Conservation (phyloP, 35 echinoderm and acorn worm genomes). For the Apostichopus japonicus region DNA sequence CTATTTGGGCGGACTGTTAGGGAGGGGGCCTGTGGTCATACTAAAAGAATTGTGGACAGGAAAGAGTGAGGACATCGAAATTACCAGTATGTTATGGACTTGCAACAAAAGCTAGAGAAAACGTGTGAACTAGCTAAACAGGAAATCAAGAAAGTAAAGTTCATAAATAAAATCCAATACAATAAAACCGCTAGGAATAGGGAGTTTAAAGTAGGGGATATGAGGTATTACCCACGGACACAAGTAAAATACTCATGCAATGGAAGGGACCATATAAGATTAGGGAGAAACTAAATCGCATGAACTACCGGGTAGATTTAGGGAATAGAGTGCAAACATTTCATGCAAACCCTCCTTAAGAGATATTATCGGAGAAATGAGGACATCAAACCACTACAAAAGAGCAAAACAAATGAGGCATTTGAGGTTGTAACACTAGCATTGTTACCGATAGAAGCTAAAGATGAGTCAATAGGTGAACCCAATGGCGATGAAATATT, state of each 20-base stretch:
- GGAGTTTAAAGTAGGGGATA: conserved; percentile 31
- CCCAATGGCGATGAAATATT: too few species aligned
- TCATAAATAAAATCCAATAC: conserved; percentile 26
- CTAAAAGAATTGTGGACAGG: conserved; percentile 60
- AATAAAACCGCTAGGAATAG: conserved; percentile 17
- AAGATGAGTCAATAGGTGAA: too few species aligned
- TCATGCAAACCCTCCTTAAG: too few species aligned
- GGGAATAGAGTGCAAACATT: too few species aligned
- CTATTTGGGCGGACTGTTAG: conserved; percentile 55
- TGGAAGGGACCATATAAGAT: neutral
- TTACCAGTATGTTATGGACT: conserved; percentile 64
- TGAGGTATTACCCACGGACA: conserved; percentile 55
- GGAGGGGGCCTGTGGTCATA: conserved; percentile 35
- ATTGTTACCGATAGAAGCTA: too few species aligned
- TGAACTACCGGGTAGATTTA: too few species aligned
- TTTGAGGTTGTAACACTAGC: too few species aligned
- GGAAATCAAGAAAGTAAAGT: conserved; percentile 31
- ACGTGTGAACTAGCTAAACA: conserved; percentile 32
- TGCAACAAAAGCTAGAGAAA: conserved; percentile 42
- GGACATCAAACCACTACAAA: too few species aligned
- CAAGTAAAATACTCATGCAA: conserved; percentile 58
- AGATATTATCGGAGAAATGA: too few species aligned
- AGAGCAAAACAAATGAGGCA: too few species aligned
- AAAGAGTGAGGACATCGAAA: neutral
- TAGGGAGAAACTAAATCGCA: neutral